Percentiles rank a stretch among this genome's conserved stretches.
Conservation (phyloP, 2,888 invertebrate species). For the Macropis europaea region DNA sequence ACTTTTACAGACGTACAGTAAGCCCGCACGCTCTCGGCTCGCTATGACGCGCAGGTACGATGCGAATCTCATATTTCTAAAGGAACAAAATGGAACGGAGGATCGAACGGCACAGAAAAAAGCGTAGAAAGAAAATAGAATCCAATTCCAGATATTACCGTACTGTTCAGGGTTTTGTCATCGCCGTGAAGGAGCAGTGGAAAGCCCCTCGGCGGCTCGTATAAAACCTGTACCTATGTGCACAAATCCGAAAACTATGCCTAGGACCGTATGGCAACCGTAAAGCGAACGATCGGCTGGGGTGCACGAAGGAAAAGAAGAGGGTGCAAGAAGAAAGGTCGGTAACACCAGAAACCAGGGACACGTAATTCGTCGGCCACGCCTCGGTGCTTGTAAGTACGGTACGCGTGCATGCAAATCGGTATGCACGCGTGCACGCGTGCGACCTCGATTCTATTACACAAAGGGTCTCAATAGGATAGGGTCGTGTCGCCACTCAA, state of each 20-base stretch:
- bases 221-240: slow-evolving; percentile 4
- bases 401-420: slow-evolving; percentile 45
- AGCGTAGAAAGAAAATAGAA: background rate
- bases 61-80: background rate
- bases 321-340: slow-evolving; percentile 14
- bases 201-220: slow-evolving; percentile 1
- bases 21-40: background rate
- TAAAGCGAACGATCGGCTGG: slow-evolving; percentile 29
- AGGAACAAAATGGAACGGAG: background rate
- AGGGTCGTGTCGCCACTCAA: background rate
- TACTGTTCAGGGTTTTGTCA: slow-evolving; percentile 11
- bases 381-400: slow-evolving; percentile 56
- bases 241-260: slow-evolving; percentile 20
- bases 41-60: background rate
- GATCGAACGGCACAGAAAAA: background rate
- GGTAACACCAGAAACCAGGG: slow-evolving; percentile 45
- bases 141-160: background rate
- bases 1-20: background rate
- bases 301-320: slow-evolving; percentile 29
- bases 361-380: slow-evolving; percentile 67
- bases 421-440: slow-evolving; percentile 19
- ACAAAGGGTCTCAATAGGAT: slow-evolving; percentile 30
- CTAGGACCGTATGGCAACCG: slow-evolving; percentile 26
- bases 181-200: slow-evolving; percentile 9
- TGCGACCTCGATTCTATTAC: slow-evolving; percentile 40